These are phyloP conservation scores for Takifugu flavidus DNA, from an alignment of 2,113 vertebrate genomes.

Conservation along the genomic window DNA sequence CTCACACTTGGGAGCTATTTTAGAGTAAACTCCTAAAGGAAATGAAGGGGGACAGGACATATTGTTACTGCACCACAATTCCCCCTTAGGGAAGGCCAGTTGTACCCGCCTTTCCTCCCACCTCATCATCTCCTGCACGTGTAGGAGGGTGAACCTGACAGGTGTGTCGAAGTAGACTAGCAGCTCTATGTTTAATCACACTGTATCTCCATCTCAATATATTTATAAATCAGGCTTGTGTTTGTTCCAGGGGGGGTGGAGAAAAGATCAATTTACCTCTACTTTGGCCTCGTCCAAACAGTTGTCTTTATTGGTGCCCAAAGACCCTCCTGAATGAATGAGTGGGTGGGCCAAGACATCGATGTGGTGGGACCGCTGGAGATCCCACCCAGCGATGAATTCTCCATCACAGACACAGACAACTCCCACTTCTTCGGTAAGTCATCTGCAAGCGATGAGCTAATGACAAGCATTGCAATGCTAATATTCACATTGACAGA, in stretches of 20 bases:
- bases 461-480: too few species aligned
- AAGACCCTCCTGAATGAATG: slow-evolving; percentile 72
- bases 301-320: slow-evolving; percentile 23
- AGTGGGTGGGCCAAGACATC: slow-evolving; percentile 85
- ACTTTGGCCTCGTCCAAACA: background rate
- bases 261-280: background rate
- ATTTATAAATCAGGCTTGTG: slow-evolving; percentile 10
- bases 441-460: slow-evolving; percentile 35
- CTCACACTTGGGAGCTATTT: background rate
- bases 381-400: slow-evolving; percentile 81
- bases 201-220: too few species aligned
- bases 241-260: slow-evolving; percentile 23
- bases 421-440: slow-evolving; percentile 88
- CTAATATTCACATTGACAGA: too few species aligned
- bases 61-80: too few species aligned
- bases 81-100: background rate
- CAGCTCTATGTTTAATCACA: slow-evolving; percentile 40
- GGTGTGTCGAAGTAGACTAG: slow-evolving; percentile 22
- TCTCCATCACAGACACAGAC: slow-evolving; percentile 85
- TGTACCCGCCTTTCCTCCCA: slow-evolving; percentile 17
- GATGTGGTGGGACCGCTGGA: slow-evolving; percentile 86
- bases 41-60: too few species aligned
- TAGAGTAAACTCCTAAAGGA: background rate
- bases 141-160: slow-evolving; percentile 32
- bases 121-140: slow-evolving; percentile 18